phyloP scores from a whole-genome alignment of 1,140 invertebrate species.

The Diachasmimorpha longicaudata region DNA sequence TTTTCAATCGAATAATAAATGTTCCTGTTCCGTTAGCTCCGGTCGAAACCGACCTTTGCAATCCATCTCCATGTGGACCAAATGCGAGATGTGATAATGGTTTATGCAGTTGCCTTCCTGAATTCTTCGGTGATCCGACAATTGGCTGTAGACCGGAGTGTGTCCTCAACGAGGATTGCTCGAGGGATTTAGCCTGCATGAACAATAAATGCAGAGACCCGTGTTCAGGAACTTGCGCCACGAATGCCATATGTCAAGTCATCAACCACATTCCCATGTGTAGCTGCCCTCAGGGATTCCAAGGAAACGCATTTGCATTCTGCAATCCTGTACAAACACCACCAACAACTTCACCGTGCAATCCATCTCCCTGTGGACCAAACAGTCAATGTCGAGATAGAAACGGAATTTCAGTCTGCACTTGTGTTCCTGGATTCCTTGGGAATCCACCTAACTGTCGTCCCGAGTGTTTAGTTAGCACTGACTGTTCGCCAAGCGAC shows the following conservation, averaged over 20 bases:
- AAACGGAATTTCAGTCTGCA: conserved; percentile 67
- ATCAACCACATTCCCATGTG: conserved; percentile 74
- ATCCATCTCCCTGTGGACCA: conserved; percentile 74
- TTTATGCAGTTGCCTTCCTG: conserved; percentile 58
- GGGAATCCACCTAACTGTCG: conserved; percentile 70
- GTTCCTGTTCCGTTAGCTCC: neutral
- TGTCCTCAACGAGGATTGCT: conserved; percentile 71
- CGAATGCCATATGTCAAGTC: conserved; percentile 72
- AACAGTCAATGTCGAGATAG: conserved; percentile 73
- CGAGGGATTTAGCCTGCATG: conserved; percentile 68
- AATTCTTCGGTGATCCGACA: conserved; percentile 60
- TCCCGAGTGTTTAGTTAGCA: conserved; percentile 62
- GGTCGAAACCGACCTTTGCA: conserved; percentile 65
- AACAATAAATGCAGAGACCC: conserved; percentile 74
- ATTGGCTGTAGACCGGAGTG: conserved; percentile 73
- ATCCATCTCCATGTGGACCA: conserved; percentile 68
- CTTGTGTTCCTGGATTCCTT: conserved; percentile 68
- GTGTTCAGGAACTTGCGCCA: conserved; percentile 72
- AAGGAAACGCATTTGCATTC: conserved; percentile 72
- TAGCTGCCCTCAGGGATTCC: conserved; percentile 68
- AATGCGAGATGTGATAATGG: conserved; percentile 65
- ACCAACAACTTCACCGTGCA: conserved; percentile 63
- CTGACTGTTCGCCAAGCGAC: conserved; percentile 51
- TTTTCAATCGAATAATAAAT: too few relatives aligned
- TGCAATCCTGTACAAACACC: conserved; percentile 56